A percentile compares a stretch with the other conserved stretches of the same genome.
These are phyloP conservation scores for Cyaniris semiargus DNA, from an alignment of 2,888 invertebrate genomes.

Conservation along the genomic window DNA sequence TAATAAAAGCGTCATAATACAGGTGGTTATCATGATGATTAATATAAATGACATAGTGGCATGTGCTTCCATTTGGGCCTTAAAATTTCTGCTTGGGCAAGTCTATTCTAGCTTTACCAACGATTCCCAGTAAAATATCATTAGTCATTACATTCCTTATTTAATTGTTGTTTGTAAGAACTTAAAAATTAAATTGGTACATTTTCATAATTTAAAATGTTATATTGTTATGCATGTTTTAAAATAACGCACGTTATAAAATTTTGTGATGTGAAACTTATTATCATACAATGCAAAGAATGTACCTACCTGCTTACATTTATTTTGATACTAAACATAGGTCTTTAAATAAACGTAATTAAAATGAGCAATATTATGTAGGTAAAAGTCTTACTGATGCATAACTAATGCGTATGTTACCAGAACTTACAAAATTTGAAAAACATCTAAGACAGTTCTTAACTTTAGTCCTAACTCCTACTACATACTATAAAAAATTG, in stretches of 20 bases:
- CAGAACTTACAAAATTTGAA: no score
- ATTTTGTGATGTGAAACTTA: slow-evolving; percentile 13
- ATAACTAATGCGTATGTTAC: not conserved
- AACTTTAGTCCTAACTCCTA: no score
- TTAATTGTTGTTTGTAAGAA: not conserved
- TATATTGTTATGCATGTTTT: not conserved
- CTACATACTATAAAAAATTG: no score
- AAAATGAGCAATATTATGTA: not conserved
- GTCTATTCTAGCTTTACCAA: not conserved
- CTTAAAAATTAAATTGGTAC: not conserved
- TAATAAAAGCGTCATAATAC: no score
- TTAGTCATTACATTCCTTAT: not conserved
- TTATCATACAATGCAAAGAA: slow-evolving; percentile 8
- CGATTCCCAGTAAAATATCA: not conserved
- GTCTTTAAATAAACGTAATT: not conserved
- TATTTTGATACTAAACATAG: not conserved
- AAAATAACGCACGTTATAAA: not conserved
- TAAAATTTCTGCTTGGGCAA: not conserved
- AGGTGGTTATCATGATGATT: no score
- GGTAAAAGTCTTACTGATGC: not conserved
- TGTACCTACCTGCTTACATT: not conserved
- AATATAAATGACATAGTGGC: no score
- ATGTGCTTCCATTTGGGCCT: no score
- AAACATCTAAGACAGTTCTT: no score
- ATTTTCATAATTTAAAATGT: not conserved